Evolutionary conservation across 2,888 invertebrate genomes (phyloP).

Genomic region (Elgonia sp.): DNA sequence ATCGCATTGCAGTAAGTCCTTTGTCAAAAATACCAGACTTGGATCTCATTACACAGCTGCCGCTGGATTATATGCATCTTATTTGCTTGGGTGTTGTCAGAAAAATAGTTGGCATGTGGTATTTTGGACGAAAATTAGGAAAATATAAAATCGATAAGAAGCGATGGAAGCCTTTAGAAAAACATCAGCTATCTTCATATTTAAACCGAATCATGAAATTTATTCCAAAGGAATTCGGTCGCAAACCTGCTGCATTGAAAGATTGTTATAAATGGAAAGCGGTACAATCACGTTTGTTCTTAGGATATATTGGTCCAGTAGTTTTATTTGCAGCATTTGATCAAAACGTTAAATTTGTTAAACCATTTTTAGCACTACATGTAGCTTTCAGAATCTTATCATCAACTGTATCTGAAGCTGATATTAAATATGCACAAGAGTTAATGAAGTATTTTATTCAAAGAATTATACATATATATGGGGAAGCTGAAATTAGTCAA

Average conservation of each 20-base stretch:
- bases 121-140: constrained; percentile 20
- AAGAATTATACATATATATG: constrained; percentile 54
- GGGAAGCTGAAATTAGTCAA: constrained; percentile 50
- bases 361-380: constrained; percentile 57
- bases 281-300: constrained; percentile 59
- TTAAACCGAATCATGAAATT: neutral
- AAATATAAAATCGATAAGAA: neutral
- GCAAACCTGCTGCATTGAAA: constrained; percentile 49
- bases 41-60: constrained; percentile 42
- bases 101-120: constrained; percentile 44
- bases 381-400: constrained; percentile 51
- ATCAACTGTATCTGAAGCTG: neutral
- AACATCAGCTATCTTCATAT: neutral
- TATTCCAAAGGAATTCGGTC: constrained; percentile 42
- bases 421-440: constrained; percentile 50
- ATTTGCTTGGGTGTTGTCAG: constrained; percentile 51
- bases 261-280: constrained; percentile 62
- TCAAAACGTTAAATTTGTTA: constrained; percentile 35
- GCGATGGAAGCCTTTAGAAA: neutral
- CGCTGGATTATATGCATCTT: constrained; percentile 56
- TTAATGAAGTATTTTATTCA: constrained; percentile 57
- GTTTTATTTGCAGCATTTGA: constrained; percentile 35
- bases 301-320: constrained; percentile 62
- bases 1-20: constrained; percentile 5
- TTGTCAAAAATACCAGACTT: constrained; percentile 46